A percentile compares a stretch with the other conserved stretches of the same genome.
Evolutionary conservation across 2,888 invertebrate genomes (phyloP).

Genomic region (Halictus ligatus): DNA sequence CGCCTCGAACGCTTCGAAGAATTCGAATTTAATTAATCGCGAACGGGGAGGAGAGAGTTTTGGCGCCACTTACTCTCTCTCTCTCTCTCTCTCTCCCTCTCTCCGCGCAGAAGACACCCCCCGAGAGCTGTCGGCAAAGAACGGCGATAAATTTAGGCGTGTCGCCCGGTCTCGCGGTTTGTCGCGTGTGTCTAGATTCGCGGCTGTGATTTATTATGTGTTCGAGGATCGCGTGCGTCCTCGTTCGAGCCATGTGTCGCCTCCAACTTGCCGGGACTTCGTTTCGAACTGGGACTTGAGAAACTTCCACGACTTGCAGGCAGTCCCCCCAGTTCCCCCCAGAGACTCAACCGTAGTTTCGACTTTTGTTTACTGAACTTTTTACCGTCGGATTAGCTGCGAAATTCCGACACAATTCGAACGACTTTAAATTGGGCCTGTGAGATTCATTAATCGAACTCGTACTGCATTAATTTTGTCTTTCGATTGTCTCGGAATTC

Average conservation of each 20-base stretch:
- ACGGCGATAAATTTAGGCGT: conserved; percentile 65
- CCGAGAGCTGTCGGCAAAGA: conserved; percentile 48
- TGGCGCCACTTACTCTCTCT: conserved; percentile 44
- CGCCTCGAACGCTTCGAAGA: conserved; percentile 12
- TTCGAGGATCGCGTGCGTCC: conserved; percentile 59
- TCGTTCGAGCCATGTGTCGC: conserved; percentile 48
- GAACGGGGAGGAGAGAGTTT: conserved; percentile 21
- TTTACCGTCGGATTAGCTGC: neutral
- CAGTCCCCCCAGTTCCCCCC: no score
- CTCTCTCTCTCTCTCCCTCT: neutral
- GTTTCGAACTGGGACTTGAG: conserved; percentile 33
- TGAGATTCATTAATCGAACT: neutral
- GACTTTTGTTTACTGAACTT: neutral
- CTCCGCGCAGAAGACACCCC: conserved; percentile 24
- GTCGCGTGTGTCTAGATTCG: conserved; percentile 62
- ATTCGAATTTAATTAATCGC: conserved; percentile 50
- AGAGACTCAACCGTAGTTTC: neutral
- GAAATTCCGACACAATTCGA: neutral
- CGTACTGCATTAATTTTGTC: neutral
- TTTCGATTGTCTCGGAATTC: neutral
- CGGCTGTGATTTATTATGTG: conserved; percentile 65
- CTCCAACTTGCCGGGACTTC: conserved; percentile 22
- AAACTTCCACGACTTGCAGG: conserved; percentile 30
- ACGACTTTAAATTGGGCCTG: neutral
- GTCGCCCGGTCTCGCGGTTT: conserved; percentile 57